phyloP scores from a whole-genome alignment of 2,888 invertebrate species.

The Ichneumon xanthorius region DNA sequence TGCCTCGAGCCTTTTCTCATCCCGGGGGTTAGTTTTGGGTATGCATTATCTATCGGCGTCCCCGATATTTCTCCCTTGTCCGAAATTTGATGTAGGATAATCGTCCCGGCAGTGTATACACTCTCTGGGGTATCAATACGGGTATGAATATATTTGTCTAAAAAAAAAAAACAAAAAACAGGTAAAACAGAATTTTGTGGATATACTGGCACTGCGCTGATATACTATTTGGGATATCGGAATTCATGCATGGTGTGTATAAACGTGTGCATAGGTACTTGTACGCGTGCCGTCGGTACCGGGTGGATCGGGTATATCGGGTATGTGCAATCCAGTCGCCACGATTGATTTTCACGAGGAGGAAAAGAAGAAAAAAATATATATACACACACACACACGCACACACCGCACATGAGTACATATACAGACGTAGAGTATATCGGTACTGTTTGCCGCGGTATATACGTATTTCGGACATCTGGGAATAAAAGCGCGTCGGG shows the following conservation, averaged over 20 bases:
- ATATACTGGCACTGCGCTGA: slow-evolving; percentile 43
- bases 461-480: slow-evolving; percentile 68
- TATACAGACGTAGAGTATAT: slow-evolving; percentile 7
- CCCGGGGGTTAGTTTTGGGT: slow-evolving; percentile 7
- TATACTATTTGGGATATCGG: slow-evolving; percentile 51
- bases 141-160: slow-evolving; percentile 47
- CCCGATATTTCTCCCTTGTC: slow-evolving; percentile 56
- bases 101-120: slow-evolving; percentile 48
- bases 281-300: slow-evolving; percentile 24
- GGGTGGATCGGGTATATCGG: slow-evolving; percentile 28
- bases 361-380: slow-evolving; percentile 55
- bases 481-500: slow-evolving; percentile 74
- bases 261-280: slow-evolving; percentile 36
- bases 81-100: slow-evolving; percentile 58
- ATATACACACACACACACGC: not conserved
- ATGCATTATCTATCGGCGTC: slow-evolving; percentile 40
- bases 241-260: slow-evolving; percentile 50
- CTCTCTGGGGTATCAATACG: slow-evolving; percentile 42
- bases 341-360: slow-evolving; percentile 66
- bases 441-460: slow-evolving; percentile 47
- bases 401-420: not conserved
- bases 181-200: slow-evolving; percentile 35
- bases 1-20: not conserved
- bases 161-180: slow-evolving; percentile 7
- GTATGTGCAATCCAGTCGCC: slow-evolving; percentile 52